These are phyloP conservation scores for Muntiacus reevesi DNA, from an alignment of 2,113 vertebrate genomes.

Conservation along the genomic window DNA sequence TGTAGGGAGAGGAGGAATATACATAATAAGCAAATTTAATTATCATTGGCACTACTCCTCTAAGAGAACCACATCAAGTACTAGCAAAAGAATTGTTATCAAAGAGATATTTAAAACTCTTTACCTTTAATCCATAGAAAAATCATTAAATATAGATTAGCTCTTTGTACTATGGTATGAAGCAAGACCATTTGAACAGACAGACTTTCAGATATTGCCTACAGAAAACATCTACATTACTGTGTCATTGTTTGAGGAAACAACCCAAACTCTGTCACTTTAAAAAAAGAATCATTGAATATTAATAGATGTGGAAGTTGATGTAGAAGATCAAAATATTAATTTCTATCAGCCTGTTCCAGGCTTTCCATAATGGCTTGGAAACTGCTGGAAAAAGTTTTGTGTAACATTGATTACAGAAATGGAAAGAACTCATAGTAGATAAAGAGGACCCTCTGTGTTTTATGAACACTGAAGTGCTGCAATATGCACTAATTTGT, in stretches of 20 bases:
- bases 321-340: constrained; percentile 33
- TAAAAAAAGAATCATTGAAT: constrained; percentile 1
- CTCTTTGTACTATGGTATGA: not conserved
- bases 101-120: constrained; percentile 46
- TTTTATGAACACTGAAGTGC: not conserved
- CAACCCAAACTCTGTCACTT: not conserved
- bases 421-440: not conserved
- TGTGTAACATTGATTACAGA: not conserved
- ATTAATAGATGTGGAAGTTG: constrained; percentile 14
- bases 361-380: not conserved
- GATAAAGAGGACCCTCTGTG: not conserved
- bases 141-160: constrained; percentile 23
- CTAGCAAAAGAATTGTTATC: constrained; percentile 26
- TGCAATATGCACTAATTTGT: not conserved
- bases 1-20: not conserved
- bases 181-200: not conserved
- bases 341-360: not conserved
- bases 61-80: not conserved
- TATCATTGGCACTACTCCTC: constrained; percentile 10
- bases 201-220: not conserved
- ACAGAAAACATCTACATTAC: not conserved
- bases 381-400: constrained; percentile 17
- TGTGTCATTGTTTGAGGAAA: not conserved
- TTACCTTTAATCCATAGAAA: constrained; percentile 38
- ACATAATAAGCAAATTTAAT: constrained; percentile 57